Evolutionary conservation across 2,797 vertebrate species (phyloP).

Genomic region (Staurois parvus): DNA sequence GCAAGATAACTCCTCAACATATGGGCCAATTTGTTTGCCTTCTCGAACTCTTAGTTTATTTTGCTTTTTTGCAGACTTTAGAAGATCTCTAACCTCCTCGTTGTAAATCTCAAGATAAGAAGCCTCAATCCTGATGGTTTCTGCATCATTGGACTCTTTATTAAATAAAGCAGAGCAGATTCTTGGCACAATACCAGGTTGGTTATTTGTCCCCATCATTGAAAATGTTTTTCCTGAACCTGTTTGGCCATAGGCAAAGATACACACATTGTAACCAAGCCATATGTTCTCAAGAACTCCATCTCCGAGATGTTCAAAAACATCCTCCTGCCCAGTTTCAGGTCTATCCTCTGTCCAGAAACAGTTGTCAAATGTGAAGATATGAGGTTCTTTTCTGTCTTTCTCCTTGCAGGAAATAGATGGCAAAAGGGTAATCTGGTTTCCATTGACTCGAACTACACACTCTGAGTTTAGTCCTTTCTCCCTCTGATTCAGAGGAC

Average conservation of each 20-base stretch:
- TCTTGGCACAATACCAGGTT: slow-evolving; percentile 18
- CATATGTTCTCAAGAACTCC: background rate
- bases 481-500: background rate
- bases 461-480: background rate
- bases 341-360: background rate
- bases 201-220: slow-evolving; percentile 30
- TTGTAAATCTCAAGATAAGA: background rate
- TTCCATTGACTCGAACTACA: background rate
- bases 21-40: background rate
- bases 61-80: background rate
- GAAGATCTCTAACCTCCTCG: background rate
- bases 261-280: background rate
- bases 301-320: background rate
- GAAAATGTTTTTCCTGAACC: slow-evolving; percentile 31
- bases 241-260: slow-evolving; percentile 12
- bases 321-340: background rate
- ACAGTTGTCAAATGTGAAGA: background rate
- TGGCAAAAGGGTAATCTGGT: background rate
- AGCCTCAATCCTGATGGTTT: background rate
- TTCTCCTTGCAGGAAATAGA: background rate
- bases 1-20: background rate
- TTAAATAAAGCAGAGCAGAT: background rate
- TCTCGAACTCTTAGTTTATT: background rate
- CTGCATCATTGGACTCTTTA: background rate
- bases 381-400: background rate